Conservation (phyloP, 2,888 invertebrate genomes). For the Strigamia crassipes region DNA sequence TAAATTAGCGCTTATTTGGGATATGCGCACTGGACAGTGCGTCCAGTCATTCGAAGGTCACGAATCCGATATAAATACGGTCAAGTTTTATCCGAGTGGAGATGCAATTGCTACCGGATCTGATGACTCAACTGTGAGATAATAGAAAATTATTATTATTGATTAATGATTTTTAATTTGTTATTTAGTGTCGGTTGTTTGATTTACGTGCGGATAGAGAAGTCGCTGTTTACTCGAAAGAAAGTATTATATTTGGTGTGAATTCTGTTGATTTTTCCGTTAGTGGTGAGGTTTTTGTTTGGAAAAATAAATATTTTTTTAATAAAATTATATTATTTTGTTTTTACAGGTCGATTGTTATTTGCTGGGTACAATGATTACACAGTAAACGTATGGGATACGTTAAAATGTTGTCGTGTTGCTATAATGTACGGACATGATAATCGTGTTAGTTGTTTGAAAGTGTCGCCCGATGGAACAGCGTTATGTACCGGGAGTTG, state of each 20-base stretch:
- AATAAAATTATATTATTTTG: slow-evolving; percentile 35
- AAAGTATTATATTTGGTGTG: slow-evolving; percentile 95
- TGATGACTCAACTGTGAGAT: slow-evolving; percentile 88
- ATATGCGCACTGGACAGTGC: slow-evolving; percentile 96
- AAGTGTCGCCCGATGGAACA: slow-evolving; percentile 96
- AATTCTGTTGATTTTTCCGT: slow-evolving; percentile 98
- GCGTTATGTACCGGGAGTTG: slow-evolving; percentile 96
- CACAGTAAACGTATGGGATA: slow-evolving; percentile 98
- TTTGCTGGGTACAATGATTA: slow-evolving; percentile 99
- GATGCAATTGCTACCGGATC: slow-evolving; percentile 98
- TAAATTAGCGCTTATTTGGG: slow-evolving; percentile 97
- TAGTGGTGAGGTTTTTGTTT: slow-evolving; percentile 64
- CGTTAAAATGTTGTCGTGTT: slow-evolving; percentile 87
- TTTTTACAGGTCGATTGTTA: slow-evolving; percentile 75
- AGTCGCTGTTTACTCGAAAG: slow-evolving; percentile 93
- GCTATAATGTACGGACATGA: slow-evolving; percentile 94
- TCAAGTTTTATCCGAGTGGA: slow-evolving; percentile 97
- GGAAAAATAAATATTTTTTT: not conserved
- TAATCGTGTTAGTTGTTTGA: slow-evolving; percentile 88
- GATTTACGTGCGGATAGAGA: slow-evolving; percentile 97
- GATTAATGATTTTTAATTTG: not conserved
- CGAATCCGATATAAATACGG: slow-evolving; percentile 96
- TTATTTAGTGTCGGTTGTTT: slow-evolving; percentile 83
- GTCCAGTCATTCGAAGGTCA: slow-evolving; percentile 99
- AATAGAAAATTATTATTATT: not conserved